Base-by-base conservation (phyloP, 64 coral and sea anemone species). In the Pocillopora verrucosa region DNA sequence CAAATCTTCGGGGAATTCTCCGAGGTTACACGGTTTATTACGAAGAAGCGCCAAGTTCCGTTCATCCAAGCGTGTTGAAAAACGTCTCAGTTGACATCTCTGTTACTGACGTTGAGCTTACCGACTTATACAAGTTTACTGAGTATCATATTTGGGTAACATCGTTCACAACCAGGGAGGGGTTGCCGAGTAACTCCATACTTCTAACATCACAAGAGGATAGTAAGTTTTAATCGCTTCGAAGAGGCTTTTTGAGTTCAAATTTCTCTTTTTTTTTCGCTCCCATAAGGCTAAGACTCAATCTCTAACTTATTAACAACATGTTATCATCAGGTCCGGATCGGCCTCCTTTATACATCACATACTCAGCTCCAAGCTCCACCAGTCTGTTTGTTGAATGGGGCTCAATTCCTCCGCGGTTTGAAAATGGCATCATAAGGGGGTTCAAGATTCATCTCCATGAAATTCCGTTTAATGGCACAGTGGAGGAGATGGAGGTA, bases 21-120 rank as follows among this genome's bases (percentile, higher is more conserved):
- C 78, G 86, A 16, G 87, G 91, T 30, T 93, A 93, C 76, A 87
- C 45, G 11, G 91, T 96, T 15, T 60, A 77, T 16, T 96, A 85
- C 59, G 60, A 75, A 16, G 91, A 82, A 60, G 73, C 16, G 2
- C 80, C 72, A 34, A 72, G 86, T 60, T 89, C 94, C 57, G 73
- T 86, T 1, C 91, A 91, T 61, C 73, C 86, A n/a, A 89, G 78
- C 13, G 34, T 83, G 34, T 68, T 86, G 24, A 11, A n/a, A 74
- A 95, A 95, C 20, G 37, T 77, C 12, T 84, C 87, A 10, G 87
- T 78, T 1, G 36, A 85, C 62, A 69, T 56, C 56, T 85, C 73
- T 17, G 91, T 81, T 1, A 92, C 61, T 34, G 20, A 74, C 30
- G 73, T 84, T 62, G 73, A 88, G 10, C 58, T 93, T 37, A 62